phyloP scores from a whole-genome alignment of 2,797 vertebrate genomes.

The Babyrousa celebensis region DNA sequence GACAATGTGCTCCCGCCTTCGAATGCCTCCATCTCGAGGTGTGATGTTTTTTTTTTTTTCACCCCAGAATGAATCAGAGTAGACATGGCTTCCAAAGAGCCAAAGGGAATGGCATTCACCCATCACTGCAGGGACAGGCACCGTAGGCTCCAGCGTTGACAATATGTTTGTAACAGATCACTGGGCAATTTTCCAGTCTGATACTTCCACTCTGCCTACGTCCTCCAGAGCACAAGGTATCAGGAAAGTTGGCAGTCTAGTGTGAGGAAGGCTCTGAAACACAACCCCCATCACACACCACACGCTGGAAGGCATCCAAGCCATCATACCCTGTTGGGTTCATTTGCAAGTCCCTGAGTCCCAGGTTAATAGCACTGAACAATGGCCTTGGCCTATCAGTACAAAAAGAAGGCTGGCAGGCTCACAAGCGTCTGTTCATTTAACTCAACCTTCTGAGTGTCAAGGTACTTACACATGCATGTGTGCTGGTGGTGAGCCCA shows the following conservation, averaged over 20 bases:
- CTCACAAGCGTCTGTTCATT: conserved; percentile 68
- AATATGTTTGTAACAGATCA: conserved; percentile 85
- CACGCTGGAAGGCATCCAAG: conserved; percentile 74
- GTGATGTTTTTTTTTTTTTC: neutral
- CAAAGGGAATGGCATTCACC: conserved; percentile 78
- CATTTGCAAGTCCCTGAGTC: conserved; percentile 79
- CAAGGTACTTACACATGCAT: neutral
- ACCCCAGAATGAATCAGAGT: conserved; percentile 1
- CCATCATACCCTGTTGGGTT: conserved; percentile 42
- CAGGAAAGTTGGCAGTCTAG: conserved; percentile 72
- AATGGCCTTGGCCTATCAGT: conserved; percentile 60
- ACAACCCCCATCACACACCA: conserved; percentile 27
- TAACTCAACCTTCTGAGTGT: rapidly evolving
- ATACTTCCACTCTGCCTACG: conserved; percentile 76
- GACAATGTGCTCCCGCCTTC: neutral
- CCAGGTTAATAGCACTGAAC: conserved; percentile 81
- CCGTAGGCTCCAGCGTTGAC: conserved; percentile 75
- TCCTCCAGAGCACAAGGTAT: conserved; percentile 72
- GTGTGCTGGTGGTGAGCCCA: neutral
- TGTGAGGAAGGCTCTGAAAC: conserved; percentile 60
- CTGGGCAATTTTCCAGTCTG: conserved; percentile 86
- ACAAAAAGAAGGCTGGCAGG: conserved; percentile 63
- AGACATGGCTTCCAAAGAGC: conserved; percentile 75
- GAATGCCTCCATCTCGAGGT: neutral
- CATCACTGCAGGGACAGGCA: conserved; percentile 70